Base-by-base conservation (phyloP, 2,888 invertebrate species). In the Catocala fraxini region DNA sequence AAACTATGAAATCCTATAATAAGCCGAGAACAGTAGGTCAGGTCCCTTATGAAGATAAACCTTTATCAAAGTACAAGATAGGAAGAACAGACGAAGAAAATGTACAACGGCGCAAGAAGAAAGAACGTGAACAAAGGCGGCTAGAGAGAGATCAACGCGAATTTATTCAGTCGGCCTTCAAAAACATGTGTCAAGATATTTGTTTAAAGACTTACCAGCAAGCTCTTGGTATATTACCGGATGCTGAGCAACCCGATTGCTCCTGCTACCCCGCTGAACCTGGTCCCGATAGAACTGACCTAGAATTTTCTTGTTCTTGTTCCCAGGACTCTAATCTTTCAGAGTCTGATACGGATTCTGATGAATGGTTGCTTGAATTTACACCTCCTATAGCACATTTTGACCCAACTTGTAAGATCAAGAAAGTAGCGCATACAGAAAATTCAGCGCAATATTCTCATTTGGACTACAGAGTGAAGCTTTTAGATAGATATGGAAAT, bases 21-120 rank as follows among this genome's bases (percentile, higher is more conserved):
- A 92, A 86, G 69, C 87, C 83, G 7, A 85, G 94, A 76, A 75
- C 86, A 49, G 63, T 88, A 5, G 91, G 91, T 65, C 92, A 94
- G 69, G 79, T 86, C 56, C 94, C 94, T 0, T 94, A 89, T 75
- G 93, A 94, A 79, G 93, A 94, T 48, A 93, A 91, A 70, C 88
- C 88, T 46, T 73, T 88, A 9, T 51, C 92, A 4, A 89, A 88
- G 2, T 94, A 89, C 61, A 91, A 87, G 3, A 85, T 94, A 67
- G 94, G 94, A 6, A 88, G 94, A 68, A 93, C 92, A 9, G 90
- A 90, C 4, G 91, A 90, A 75, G 94, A 94, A 77, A 94, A 94
- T 70, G 71, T 75, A 25, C 85, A 88, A 71, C 80, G 93, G 56
- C 81, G 78, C 51, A 88, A 85, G 77, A 91, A 85, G 73, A 92